Evolutionary conservation across 2,113 vertebrate species (phyloP).

Genomic region (Egretta garzetta): DNA sequence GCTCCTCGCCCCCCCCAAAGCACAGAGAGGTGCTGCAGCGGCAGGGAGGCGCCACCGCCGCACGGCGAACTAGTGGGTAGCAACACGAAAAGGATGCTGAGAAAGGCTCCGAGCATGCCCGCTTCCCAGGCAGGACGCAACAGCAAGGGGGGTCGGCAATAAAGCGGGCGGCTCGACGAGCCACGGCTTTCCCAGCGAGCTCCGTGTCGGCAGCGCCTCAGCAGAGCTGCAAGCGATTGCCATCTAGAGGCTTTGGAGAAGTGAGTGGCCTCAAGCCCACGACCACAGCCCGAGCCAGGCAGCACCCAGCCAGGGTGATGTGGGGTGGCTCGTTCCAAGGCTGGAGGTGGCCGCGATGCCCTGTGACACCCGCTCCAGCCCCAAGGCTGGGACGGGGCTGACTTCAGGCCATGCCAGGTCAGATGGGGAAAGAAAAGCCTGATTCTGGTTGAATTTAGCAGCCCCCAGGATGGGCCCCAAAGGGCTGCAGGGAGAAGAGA

Average conservation of each 20-base stretch:
- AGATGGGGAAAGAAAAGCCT: fast-evolving
- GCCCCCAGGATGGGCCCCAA: not conserved
- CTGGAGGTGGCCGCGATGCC: fast-evolving
- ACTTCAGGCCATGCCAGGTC: not conserved
- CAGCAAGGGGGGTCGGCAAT: fast-evolving
- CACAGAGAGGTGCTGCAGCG: not conserved
- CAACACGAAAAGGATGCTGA: not conserved
- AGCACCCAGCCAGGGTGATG: fast-evolving
- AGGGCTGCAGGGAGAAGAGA: not conserved
- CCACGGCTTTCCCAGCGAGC: fast-evolving
- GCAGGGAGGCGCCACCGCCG: not conserved
- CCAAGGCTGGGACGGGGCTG: not conserved
- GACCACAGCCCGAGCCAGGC: fast-evolving
- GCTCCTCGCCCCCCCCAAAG: not conserved
- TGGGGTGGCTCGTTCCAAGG: fast-evolving
- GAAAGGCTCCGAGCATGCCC: fast-evolving
- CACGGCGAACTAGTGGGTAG: fast-evolving
- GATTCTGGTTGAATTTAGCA: not conserved
- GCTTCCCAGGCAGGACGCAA: not conserved
- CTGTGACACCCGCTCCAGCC: fast-evolving
- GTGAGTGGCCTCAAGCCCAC: fast-evolving
- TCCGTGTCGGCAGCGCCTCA: not conserved
- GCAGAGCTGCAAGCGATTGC: conserved; percentile 2
- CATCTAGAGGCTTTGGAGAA: conserved; percentile 12
- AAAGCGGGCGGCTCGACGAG: fast-evolving